Conservation (phyloP, 2,888 invertebrate genomes). For the Isotomurus palustris region DNA sequence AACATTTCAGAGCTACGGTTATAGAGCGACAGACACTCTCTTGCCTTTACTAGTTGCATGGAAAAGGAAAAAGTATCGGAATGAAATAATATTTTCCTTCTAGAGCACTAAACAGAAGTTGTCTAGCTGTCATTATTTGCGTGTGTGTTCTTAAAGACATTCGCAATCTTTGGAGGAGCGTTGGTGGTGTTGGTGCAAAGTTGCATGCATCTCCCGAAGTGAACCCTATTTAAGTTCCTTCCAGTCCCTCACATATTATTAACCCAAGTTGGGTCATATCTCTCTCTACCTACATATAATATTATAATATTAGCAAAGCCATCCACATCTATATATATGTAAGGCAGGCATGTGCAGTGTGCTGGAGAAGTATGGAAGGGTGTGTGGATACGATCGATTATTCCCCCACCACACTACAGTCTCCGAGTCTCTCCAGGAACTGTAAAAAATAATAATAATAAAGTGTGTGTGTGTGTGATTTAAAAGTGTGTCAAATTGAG, state of each 20-base stretch:
- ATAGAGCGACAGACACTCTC: too few relatives aligned
- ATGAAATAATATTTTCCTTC: too few relatives aligned
- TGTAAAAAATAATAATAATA: neutral
- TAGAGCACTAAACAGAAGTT: too few relatives aligned
- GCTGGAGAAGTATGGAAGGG: slow-evolving; percentile 31
- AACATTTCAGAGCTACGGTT: too few relatives aligned
- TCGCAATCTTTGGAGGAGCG: too few relatives aligned
- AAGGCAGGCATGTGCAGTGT: slow-evolving; percentile 33
- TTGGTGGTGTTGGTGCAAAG: neutral
- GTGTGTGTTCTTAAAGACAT: too few relatives aligned
- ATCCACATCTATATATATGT: neutral
- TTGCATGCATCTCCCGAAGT: neutral
- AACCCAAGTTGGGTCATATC: neutral
- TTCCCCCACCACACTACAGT: neutral
- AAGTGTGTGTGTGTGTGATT: neutral
- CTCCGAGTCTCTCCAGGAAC: neutral
- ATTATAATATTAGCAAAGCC: too few relatives aligned
- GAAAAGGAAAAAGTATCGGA: too few relatives aligned
- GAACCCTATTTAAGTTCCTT: neutral
- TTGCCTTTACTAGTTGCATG: too few relatives aligned
- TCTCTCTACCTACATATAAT: too few relatives aligned
- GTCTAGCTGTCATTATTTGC: too few relatives aligned
- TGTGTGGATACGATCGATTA: slow-evolving; percentile 35
- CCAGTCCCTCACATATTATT: neutral
- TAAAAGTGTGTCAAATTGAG: too few relatives aligned